These are phyloP conservation scores for Melanophora roralis DNA, from an alignment of 2,888 invertebrate species.

Conservation along the genomic window DNA sequence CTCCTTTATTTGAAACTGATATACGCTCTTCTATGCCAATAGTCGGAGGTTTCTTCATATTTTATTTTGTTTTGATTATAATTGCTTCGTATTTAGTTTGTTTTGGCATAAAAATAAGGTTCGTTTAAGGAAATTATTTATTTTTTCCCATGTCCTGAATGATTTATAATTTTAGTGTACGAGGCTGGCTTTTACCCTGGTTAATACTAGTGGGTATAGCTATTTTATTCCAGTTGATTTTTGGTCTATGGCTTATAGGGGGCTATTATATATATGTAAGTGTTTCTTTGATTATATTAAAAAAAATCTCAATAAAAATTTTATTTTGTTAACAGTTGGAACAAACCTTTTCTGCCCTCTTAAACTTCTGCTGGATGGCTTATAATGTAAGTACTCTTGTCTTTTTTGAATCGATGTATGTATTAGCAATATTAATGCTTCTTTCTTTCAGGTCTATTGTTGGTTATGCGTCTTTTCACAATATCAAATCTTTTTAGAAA, in stretches of 20 bases:
- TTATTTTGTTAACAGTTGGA: constrained; percentile 80
- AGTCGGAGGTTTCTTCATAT: constrained; percentile 79
- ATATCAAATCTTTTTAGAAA: constrained; percentile 86
- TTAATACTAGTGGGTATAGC: constrained; percentile 82
- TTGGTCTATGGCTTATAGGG: constrained; percentile 90
- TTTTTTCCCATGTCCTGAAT: too few species aligned
- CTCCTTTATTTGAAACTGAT: constrained; percentile 93
- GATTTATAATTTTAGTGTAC: constrained; percentile 81
- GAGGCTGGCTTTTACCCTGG: constrained; percentile 92
- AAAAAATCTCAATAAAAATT: neutral
- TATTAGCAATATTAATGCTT: neutral
- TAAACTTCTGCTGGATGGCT: constrained; percentile 89
- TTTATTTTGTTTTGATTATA: constrained; percentile 76
- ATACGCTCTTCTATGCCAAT: constrained; percentile 84
- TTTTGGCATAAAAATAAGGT: constrained; percentile 75
- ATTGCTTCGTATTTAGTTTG: constrained; percentile 78
- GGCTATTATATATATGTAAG: constrained; percentile 95
- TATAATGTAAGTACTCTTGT: constrained; percentile 85
- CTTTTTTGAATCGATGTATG: neutral
- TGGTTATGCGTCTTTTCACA: constrained; percentile 91
- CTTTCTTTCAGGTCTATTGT: constrained; percentile 84
- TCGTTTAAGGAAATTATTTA: constrained; percentile 29
- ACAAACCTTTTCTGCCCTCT: constrained; percentile 85
- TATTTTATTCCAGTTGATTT: constrained; percentile 86
- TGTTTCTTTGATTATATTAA: constrained; percentile 64